Evolutionary conservation across 1,140 invertebrate species (phyloP), one percentile per base, ranked within the genome.

Genomic region (Heterodera schachtii): DNA sequence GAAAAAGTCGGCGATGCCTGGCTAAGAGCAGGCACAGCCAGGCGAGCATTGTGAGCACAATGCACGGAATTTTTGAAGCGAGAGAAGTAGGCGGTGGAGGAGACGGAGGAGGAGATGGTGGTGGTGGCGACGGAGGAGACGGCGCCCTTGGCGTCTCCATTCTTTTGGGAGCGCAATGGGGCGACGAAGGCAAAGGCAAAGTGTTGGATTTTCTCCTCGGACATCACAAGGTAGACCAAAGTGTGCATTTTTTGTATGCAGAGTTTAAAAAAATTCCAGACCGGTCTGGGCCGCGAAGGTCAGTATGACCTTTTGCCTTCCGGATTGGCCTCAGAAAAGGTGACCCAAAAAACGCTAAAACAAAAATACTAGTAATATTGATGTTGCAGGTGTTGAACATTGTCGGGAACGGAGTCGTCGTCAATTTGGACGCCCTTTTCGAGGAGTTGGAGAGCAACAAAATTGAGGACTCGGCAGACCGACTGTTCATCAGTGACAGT

Each of bases 181-280:
- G 98, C 73, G 98, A 99, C 90, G 98, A 99, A 92, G 98, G 98
- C 83, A 99, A 99, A 92, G 98, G 98, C 82, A 99, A 99, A 93
- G 94, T 99, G 82, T 96, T 99, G n/a, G 98, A 99, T 92, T 94
- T 97, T 93, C 92, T 99, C 43, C 96, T 96, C 69, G 93, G 93
- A 4, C 92, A 95, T 83, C 94, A 94, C 70, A 96, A 99, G 91
- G 92, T 98, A 86, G 64, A 16, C 21, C 7, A 9, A 4, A 49
- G 4, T 6, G 47, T n/a, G n/a, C 31, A 31, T 31, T 31, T 31
- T 31, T 31, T 31, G 31, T 0, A 31, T 31, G 31, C 31, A 31
- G 31, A 31, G n/a, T n/a, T n/a, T n/a, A n/a, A 31, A 31, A 31
- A 31, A 31, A 31, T 31, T 31, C 31, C 31, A 31, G 31, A n/a